These are phyloP conservation scores for Epizoanthus stellaris DNA, from an alignment of 92 coral and sea anemone species.

Conservation along the genomic window DNA sequence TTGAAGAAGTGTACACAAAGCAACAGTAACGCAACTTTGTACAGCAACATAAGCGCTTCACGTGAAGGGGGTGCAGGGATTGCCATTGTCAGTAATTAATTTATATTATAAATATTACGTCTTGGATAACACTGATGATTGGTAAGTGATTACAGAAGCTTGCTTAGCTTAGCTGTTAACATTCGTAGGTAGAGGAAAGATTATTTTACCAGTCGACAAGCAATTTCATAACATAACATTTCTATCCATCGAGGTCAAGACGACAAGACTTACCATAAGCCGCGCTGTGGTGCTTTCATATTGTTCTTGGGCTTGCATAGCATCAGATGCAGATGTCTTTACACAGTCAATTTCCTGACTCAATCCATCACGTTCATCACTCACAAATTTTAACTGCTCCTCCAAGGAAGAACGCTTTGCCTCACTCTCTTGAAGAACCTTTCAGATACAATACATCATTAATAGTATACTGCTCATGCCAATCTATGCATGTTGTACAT, in stretches of 20 bases:
- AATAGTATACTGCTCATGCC: no score
- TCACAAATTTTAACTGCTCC: constrained; percentile 4
- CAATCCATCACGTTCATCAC: background rate
- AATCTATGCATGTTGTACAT: no score
- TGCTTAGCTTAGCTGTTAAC: no score
- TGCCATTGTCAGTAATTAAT: background rate
- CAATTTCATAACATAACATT: background rate
- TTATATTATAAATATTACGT: no score
- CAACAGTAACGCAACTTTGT: background rate
- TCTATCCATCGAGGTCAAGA: background rate
- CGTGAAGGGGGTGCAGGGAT: background rate
- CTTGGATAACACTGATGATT: no score
- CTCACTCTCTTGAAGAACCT: constrained; percentile 21
- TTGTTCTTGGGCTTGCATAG: background rate
- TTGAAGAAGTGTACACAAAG: no score
- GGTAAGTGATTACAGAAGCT: no score
- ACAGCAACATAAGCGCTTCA: background rate
- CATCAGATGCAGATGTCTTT: background rate
- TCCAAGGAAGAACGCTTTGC: constrained; percentile 13
- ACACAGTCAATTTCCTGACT: background rate
- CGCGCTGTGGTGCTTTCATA: constrained; percentile 14
- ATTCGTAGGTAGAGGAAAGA: no score
- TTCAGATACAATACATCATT: background rate
- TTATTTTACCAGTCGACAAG: no score
- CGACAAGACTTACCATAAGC: constrained; percentile 31